A percentile compares a stretch with the other conserved stretches of the same genome.
phyloP scores from a whole-genome alignment of 2,113 vertebrate species.

The Coptodon rendalli region DNA sequence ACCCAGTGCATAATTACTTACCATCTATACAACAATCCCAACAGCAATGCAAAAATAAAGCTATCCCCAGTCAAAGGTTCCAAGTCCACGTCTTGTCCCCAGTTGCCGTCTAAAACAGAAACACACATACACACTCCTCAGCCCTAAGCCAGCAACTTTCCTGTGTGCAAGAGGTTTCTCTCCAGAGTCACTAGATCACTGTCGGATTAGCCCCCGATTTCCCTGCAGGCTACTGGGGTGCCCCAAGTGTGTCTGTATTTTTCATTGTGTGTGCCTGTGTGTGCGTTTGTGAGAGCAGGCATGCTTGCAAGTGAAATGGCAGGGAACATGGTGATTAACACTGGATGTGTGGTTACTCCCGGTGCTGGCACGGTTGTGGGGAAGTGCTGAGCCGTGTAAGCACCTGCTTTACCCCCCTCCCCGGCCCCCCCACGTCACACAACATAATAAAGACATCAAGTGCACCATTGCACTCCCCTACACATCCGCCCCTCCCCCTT shows the following conservation, averaged over 20 bases:
- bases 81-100: not conserved
- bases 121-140: not conserved
- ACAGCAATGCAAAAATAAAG: not conserved
- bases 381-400: conserved; percentile 53
- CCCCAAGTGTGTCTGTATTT: conserved; percentile 44
- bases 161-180: conserved; percentile 32
- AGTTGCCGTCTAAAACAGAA: not conserved
- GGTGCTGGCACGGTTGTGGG: conserved; percentile 39
- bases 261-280: conserved; percentile 2
- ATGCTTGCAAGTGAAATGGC: conserved; percentile 34
- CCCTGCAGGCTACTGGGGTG: conserved; percentile 56
- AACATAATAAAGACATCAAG: conserved; percentile 61
- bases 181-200: conserved; percentile 66
- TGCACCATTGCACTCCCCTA: not conserved
- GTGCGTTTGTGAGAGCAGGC: not conserved
- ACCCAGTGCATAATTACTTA: not conserved
- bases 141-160: conserved; percentile 26
- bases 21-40: not conserved
- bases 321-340: conserved; percentile 55
- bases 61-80: not conserved
- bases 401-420: conserved; percentile 22
- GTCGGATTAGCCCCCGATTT: conserved; percentile 62
- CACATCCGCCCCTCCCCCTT: not conserved
- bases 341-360: conserved; percentile 46
- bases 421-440: conserved; percentile 8